A percentile compares a stretch with the other conserved stretches of the same genome.
Evolutionary conservation across 2,797 vertebrate genomes (phyloP).

Genomic region (Gallinago solitaria): DNA sequence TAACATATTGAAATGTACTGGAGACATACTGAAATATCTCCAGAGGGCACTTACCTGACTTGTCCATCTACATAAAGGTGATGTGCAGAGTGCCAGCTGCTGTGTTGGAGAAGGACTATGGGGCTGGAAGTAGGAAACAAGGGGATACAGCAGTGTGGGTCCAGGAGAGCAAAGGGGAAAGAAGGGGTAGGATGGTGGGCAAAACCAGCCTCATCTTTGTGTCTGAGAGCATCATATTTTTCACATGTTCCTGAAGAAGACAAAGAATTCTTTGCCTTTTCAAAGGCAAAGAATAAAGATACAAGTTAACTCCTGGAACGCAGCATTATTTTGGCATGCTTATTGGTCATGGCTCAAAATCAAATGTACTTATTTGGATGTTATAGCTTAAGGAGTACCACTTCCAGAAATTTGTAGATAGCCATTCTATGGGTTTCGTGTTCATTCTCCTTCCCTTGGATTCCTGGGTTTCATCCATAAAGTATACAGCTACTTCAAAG

Average conservation of each 20-base stretch:
- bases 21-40: background rate
- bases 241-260: background rate
- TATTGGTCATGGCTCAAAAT: background rate
- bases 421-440: background rate
- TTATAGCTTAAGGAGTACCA: background rate
- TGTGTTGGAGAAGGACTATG: background rate
- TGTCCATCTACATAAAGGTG: accelerated
- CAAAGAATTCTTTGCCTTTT: no score
- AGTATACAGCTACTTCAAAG: background rate
- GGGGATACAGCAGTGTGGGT: accelerated
- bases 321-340: background rate
- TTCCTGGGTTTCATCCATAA: background rate
- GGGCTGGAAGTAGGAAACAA: background rate
- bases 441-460: background rate
- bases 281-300: background rate
- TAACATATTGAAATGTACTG: no score
- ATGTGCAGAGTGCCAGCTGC: background rate
- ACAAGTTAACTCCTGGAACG: background rate
- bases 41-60: background rate
- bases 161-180: background rate
- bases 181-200: background rate
- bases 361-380: background rate
- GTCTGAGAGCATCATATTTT: background rate
- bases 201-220: background rate
- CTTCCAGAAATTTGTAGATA: background rate